Percentiles rank a stretch among this genome's conserved stretches.
phyloP scores from a whole-genome alignment of 2,888 invertebrate species.

The Pollenia griseotomentosa region DNA sequence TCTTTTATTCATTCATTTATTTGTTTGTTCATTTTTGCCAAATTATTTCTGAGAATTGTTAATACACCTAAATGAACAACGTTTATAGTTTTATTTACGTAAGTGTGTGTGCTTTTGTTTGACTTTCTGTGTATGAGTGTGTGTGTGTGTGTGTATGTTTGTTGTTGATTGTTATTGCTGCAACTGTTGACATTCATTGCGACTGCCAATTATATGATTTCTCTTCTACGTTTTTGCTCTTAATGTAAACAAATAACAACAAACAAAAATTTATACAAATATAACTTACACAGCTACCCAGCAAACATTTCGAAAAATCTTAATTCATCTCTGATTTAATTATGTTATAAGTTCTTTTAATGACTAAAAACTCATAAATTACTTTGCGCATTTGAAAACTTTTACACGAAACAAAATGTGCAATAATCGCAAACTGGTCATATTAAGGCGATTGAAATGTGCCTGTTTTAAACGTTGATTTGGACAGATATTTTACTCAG shows the following conservation, averaged over 20 bases:
- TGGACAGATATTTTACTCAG: too few relatives aligned
- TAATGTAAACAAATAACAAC: conserved; percentile 43
- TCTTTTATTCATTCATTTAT: neutral
- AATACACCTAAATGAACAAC: conserved; percentile 40
- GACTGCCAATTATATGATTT: conserved; percentile 49
- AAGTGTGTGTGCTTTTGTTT: neutral
- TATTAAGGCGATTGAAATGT: too few relatives aligned
- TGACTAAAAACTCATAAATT: too few relatives aligned
- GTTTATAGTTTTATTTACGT: neutral
- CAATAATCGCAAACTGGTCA: too few relatives aligned
- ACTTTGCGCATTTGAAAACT: too few relatives aligned
- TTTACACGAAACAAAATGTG: too few relatives aligned
- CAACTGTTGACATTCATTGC: conserved; percentile 60
- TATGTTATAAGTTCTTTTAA: too few relatives aligned
- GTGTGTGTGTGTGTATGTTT: neutral
- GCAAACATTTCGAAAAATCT: too few relatives aligned
- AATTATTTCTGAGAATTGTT: conserved; percentile 56
- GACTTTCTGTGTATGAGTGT: neutral
- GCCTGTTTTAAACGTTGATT: too few relatives aligned
- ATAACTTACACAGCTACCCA: neutral
- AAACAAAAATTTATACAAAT: conserved; percentile 46
- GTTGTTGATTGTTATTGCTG: conserved; percentile 58
- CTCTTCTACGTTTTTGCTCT: conserved; percentile 17
- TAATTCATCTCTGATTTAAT: too few relatives aligned
- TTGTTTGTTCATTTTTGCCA: conserved; percentile 43